Base-by-base conservation (phyloP, 2,113 vertebrate genomes). In the Crotalus horridus region DNA sequence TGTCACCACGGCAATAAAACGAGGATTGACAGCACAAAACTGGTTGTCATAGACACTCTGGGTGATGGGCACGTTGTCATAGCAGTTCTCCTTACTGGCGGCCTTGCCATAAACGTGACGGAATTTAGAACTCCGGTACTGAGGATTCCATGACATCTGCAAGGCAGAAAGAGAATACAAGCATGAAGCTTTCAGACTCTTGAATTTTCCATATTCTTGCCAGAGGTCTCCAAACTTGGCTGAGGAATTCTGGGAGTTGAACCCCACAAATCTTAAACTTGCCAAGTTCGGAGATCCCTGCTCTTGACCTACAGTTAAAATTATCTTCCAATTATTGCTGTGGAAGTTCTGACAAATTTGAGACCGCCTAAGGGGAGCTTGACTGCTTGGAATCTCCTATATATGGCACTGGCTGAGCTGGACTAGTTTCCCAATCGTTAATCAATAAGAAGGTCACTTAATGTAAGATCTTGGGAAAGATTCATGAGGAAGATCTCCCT, bases 121-220 rank as follows among this genome's bases (percentile, higher is more conserved):
- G 95, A 99, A 99, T 97, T 98, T 99, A 51, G 98, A 99, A 96
- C 97, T 97, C 86, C 96, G 97, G 95, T 98, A 98, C 93, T 98
- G 98, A 1, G 98, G 98, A 46, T 96, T 97, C 98, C 98, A 98
- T 94, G 98, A 98, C 99, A 99, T 99, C 99, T 99, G 95, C n/a
- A 85, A 90, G 3, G 39, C 33, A 8, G 81, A 46, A 56, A 94
- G 93, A 90, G 88, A 92, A 93, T 1, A 0, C 0, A 0, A 56
- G 26, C 39, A 0, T 88, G 21, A 92, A 69, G 43, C 7, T 88
- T 61, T 33, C 12, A 29, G 46, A 39, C 12, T 13, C 8, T 23
- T 17, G 3, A 54, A 39, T 20, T 64, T 85, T 89, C 33, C 43
- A 53, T 23, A 61, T 6, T 43, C 74, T 21, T 33, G 33, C 29